These are phyloP conservation scores for Gastracanthus pulcherrimus DNA, from an alignment of 2,888 invertebrate species.

Conservation along the genomic window DNA sequence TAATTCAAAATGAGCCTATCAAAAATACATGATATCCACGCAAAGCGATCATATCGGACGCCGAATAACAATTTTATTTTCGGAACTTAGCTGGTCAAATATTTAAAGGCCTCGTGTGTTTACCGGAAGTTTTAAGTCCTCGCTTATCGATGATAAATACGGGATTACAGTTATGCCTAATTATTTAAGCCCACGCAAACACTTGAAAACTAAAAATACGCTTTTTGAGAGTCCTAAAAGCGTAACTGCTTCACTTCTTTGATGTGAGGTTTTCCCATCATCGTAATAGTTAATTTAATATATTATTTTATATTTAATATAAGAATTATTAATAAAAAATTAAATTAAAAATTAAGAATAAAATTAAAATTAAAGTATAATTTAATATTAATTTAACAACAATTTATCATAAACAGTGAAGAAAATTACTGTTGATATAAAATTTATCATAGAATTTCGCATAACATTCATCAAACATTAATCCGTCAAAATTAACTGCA, in stretches of 20 bases:
- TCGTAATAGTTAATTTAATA: not conserved
- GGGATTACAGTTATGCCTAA: slow-evolving; percentile 34
- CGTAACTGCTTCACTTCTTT: not conserved
- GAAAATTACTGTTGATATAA: no score
- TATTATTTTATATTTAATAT: no score
- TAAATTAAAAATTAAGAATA: no score
- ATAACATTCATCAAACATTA: not conserved
- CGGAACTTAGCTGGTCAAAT: not conserved
- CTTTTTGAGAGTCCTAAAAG: not conserved
- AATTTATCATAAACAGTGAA: no score
- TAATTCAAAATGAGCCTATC: not conserved
- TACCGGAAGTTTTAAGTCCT: slow-evolving; percentile 13
- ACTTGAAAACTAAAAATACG: slow-evolving; percentile 19
- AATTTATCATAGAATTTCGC: no score
- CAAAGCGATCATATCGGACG: not conserved
- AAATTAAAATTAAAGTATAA: no score
- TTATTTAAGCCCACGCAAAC: slow-evolving; percentile 24
- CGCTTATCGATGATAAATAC: slow-evolving; percentile 35
- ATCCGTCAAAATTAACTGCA: not conserved
- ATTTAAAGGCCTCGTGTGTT: slow-evolving; percentile 7
- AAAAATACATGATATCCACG: not conserved
- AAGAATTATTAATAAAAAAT: no score
- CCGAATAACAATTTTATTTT: slow-evolving; percentile 13
- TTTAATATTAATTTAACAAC: no score
- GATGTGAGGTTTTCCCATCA: not conserved